Evolutionary conservation across 2,888 invertebrate genomes (phyloP), one percentile per base, ranked within the genome.

Genomic region (Eurytoma californica): DNA sequence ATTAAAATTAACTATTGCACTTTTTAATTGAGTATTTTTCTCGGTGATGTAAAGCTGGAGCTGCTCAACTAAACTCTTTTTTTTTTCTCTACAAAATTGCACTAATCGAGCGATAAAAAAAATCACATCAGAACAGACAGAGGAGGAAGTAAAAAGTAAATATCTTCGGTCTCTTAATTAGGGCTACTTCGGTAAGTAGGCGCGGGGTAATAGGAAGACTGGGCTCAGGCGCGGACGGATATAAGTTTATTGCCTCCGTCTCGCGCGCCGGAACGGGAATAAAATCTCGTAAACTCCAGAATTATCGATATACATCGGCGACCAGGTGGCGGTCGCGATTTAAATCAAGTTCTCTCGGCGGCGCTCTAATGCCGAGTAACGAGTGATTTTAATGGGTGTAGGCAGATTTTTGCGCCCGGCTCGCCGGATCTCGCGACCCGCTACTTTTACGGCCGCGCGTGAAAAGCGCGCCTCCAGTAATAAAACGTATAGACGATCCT

Each of bases 31-130:
- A 39, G 7, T 9, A 39, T 7, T 7, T 39, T 39, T 39, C 39
- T 9, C 9, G 9, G 5, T 7, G 9, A 39, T 0, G 39, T 7
- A 39, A 39, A 39, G 24, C 24, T 24, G n/a, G n/a, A n/a, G n/a
- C n/a, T n/a, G n/a, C n/a, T 7, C 39, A 39, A 9, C 4, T 39
- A 70, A 1, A n/a, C 24, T 39, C 55, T 13, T 16, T 51, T 47
- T 28, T 30, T 49, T 55, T 63, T 55, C 13, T 53, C 68, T 68
- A 72, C 49, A 72, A 75, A 67, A 66, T 57, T 7, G 61, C 57
- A 53, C 73, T 77, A 74, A 80, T 77, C 78, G 74, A 14, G 53
- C 58, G 55, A 78, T 78, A 78, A 78, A 72, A 78, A 80, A 80
- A 66, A 66, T 47, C 49, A 5, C 13, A 60, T 57, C 39, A 72